A percentile compares a stretch with the other conserved stretches of the same genome.
Conservation (phyloP, 2,797 vertebrate species). For the Simalia tracyae region DNA sequence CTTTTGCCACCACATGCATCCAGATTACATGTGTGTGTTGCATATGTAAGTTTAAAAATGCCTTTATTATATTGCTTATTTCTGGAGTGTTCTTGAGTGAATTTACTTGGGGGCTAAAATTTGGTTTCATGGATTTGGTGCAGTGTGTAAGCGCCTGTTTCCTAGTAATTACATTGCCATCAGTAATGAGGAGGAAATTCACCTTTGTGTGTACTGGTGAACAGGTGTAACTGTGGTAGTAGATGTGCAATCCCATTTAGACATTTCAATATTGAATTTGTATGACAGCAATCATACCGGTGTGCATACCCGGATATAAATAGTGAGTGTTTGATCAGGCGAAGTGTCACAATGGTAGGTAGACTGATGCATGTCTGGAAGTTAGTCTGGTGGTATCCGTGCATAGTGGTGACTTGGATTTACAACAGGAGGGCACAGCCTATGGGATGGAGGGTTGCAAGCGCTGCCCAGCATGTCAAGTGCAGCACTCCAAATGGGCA, state of each 20-base stretch:
- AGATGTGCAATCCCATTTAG: neutral
- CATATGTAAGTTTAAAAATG: neutral
- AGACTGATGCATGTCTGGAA: neutral
- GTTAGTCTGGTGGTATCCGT: neutral
- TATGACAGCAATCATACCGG: neutral
- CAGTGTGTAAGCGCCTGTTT: neutral
- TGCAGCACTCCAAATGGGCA: neutral
- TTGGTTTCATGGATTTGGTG: slow-evolving; percentile 3
- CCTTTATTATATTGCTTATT: neutral
- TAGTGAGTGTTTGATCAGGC: neutral
- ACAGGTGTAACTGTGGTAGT: neutral
- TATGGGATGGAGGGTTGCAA: neutral
- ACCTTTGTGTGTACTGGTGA: neutral
- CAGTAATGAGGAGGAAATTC: neutral
- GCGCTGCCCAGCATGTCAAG: neutral
- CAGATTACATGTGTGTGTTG: neutral
- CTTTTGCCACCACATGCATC: neutral
- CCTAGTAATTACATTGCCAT: neutral
- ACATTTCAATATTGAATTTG: neutral
- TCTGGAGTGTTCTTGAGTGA: neutral
- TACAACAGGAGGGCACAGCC: neutral
- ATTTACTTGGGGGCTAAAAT: neutral
- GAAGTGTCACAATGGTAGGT: neutral
- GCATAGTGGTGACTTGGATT: neutral
- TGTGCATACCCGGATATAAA: neutral